phyloP scores from a whole-genome alignment of 37 sponge, comb jelly and placozoan genomes.

The Eunapius fragilis region DNA sequence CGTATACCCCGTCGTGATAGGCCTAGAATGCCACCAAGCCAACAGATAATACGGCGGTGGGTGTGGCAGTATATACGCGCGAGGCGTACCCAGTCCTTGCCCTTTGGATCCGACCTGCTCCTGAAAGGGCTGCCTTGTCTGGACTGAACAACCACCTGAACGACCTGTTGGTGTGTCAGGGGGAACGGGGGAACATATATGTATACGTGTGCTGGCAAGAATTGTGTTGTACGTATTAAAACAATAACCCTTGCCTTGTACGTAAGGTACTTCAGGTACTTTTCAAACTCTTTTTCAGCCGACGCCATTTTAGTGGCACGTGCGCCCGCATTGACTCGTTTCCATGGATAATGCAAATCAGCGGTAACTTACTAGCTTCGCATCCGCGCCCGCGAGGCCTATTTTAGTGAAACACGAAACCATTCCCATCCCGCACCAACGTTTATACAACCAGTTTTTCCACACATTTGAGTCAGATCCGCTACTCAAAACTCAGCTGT shows the following conservation, averaged over 20 bases:
- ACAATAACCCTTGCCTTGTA: constrained; percentile 60
- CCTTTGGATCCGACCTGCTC: constrained; percentile 51
- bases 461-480: no score
- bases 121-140: constrained; percentile 60
- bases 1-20: no score
- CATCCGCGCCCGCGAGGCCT: no score
- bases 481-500: no score
- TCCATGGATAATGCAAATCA: no score
- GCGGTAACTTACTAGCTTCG: no score
- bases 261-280: constrained; percentile 79
- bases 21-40: not conserved
- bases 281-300: constrained; percentile 75
- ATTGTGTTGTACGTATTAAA: not conserved
- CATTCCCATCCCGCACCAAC: no score
- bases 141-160: constrained; percentile 77
- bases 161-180: constrained; percentile 31
- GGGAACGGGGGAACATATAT: not conserved
- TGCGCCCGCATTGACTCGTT: no score
- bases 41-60: no score
- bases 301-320: constrained; percentile 51
- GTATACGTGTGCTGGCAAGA: not conserved
- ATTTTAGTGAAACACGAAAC: no score
- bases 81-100: constrained; percentile 85
- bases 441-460: no score
- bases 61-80: no score